Base-by-base conservation (phyloP, 2,888 invertebrate species). In the Amorpha juglandis region DNA sequence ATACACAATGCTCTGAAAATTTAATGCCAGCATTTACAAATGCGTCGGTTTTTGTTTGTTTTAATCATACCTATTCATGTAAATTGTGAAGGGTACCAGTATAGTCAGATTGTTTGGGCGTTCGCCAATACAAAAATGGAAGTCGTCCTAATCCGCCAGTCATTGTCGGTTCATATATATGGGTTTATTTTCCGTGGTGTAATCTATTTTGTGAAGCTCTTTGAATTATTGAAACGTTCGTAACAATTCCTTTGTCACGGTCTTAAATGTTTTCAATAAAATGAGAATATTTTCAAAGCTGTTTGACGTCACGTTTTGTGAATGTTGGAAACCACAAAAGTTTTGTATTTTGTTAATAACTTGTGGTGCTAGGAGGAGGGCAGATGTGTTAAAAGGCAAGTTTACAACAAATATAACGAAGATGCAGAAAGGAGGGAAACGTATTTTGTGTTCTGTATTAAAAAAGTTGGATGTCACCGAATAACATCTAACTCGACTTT, bases 401-500 rank as follows among this genome's bases (percentile, higher is more conserved):
- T 42, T 62, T 42, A 42, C 12, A 21, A 62, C 62, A 55, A 38
- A 55, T n/a, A 35, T 55, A 55, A 55, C 38, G 62, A 19, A 62
- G 38, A 47, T 62, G 14, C 21, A 45, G 21, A 45, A 62, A 19
- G 62, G 12, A 27, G 8, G n/a, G 48, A n/a, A 48, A n/a, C 16
- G 6, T 12, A 48, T 16, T 33, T n/a, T 48, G 62, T 48, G 62
- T 19, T 21, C 11, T 62, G 62, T 47, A 63, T 47, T 48, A 48
- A 47, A 33, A 62, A 45, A 45, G 45, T 63, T 63, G 12, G 48
- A 27, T n/a, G 45, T n/a, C 16, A n/a, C 1, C 47, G 47, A 21
- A 62, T 12, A 55, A 55, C 16, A 58, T 42, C 58, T 58, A 42
- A 58, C 19, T 58, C 11, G 38, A 58, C 16, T 58, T 58, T 58